Percentiles rank a stretch among this genome's conserved stretches.
Conservation (phyloP, 2,113 vertebrate genomes). For the Ammospiza nelsoni region DNA sequence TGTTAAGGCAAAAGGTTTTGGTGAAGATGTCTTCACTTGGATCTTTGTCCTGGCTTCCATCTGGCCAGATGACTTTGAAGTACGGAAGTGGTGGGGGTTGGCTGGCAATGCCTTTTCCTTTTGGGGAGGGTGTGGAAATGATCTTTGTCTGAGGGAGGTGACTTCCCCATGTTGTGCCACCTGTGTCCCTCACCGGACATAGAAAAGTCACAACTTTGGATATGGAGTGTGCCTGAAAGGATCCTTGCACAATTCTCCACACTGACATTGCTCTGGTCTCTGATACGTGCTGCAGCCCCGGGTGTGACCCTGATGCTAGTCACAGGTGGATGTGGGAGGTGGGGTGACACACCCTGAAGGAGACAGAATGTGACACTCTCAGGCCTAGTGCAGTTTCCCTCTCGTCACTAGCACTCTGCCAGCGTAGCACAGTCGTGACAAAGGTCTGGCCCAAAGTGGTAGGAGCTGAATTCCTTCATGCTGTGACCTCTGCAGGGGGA, state of each 20-base stretch:
- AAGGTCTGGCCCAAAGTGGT: not conserved
- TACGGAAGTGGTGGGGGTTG: not conserved
- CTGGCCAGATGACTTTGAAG: not conserved
- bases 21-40: not conserved
- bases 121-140: not conserved
- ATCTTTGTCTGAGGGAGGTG: not conserved
- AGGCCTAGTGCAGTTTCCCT: not conserved
- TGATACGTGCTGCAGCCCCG: not conserved
- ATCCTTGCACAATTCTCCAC: not conserved
- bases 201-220: not conserved
- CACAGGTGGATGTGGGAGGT: not conserved
- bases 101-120: not conserved
- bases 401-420: not conserved
- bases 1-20: not conserved
- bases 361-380: not conserved
- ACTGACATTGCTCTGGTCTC: not conserved
- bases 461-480: not conserved
- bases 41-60: not conserved
- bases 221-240: not conserved
- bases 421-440: fast-evolving
- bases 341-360: not conserved
- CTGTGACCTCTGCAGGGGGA: not conserved
- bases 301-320: not conserved
- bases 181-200: not conserved
- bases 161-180: not conserved